Conservation (phyloP, 37 sponge, comb jelly and placozoan species). For the Crambe crambe region DNA sequence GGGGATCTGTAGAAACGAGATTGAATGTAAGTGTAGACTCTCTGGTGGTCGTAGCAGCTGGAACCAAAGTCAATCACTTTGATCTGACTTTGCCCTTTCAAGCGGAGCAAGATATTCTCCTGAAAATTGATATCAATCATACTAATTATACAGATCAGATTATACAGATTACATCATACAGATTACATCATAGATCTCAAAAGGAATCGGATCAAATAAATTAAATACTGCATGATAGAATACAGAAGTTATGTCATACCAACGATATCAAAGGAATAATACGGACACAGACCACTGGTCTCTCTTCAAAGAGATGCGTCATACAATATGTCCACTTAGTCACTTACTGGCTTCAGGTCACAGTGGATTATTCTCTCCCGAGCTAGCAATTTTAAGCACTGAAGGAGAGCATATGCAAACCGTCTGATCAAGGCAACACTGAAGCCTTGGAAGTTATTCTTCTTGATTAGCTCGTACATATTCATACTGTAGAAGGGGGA, state of each 20-base stretch:
- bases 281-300: no score
- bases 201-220: no score
- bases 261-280: no score
- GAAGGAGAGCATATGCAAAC: conserved; percentile 90
- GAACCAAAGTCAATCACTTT: conserved; percentile 95
- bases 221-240: no score
- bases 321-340: no score
- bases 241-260: no score
- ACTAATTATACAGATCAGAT: no score
- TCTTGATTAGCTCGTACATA: conserved; percentile 95
- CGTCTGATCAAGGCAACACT: conserved; percentile 79
- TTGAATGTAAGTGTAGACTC: conserved; percentile 93
- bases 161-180: no score
- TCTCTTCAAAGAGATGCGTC: no score
- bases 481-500: conserved; percentile 73
- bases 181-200: no score
- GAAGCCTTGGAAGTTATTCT: conserved; percentile 97
- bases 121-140: conserved; percentile 14
- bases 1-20: conserved; percentile 91
- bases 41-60: conserved; percentile 89
- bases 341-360: conserved; percentile 98
- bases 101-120: conserved; percentile 83
- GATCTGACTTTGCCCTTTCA: conserved; percentile 72
- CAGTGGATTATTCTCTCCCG: conserved; percentile 97
- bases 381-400: conserved; percentile 84